A percentile compares a stretch with the other conserved stretches of the same genome.
These are phyloP conservation scores for Microcebus griseorufus DNA, from an alignment of 2,113 vertebrate genomes.

Conservation along the genomic window DNA sequence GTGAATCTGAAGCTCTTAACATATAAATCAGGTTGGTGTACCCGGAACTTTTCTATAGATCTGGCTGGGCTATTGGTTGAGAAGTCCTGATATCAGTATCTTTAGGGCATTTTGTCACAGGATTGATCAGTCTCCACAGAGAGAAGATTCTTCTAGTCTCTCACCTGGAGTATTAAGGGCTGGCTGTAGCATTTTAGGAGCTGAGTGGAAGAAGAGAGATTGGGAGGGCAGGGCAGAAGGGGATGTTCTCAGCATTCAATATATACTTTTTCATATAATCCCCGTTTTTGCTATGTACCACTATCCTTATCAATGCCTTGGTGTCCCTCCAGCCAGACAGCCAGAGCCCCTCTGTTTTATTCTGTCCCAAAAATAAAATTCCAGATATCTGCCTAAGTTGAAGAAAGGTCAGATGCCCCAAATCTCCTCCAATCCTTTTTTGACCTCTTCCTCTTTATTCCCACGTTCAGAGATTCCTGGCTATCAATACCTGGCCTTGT, in stretches of 20 bases:
- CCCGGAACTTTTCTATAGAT: neutral
- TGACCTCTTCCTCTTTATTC: neutral
- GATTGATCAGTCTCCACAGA: neutral
- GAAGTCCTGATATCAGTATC: neutral
- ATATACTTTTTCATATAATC: neutral
- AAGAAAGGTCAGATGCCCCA: neutral
- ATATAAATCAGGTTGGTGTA: neutral
- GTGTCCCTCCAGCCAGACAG: neutral
- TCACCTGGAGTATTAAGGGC: neutral
- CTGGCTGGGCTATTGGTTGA: neutral
- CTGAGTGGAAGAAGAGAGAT: neutral
- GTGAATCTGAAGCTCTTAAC: neutral
- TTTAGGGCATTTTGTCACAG: neutral
- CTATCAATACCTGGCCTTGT: neutral
- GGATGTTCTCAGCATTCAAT: neutral
- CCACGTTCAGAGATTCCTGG: neutral
- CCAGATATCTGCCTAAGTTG: neutral
- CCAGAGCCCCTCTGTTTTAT: neutral
- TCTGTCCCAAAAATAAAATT: neutral
- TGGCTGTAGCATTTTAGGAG: neutral
- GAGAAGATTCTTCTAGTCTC: neutral
- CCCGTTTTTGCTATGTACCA: neutral
- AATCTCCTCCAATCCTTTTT: neutral
- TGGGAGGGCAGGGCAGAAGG: neutral
- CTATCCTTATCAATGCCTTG: neutral